Evolutionary conservation across 2,888 invertebrate species (phyloP).

Genomic region (Pegoplata infirma): DNA sequence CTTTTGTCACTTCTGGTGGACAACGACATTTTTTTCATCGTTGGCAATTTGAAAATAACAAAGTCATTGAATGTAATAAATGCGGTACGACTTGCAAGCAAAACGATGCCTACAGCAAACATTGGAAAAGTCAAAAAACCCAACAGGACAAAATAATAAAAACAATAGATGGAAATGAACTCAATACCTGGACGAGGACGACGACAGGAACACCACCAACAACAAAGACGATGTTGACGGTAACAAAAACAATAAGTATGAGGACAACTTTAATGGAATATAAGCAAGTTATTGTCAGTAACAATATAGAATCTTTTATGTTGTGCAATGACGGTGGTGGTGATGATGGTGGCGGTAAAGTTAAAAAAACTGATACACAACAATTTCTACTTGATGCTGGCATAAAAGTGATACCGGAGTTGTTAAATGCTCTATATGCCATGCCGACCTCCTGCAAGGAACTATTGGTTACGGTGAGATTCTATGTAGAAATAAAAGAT

Average conservation of each 20-base stretch:
- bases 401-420: slow-evolving; percentile 65
- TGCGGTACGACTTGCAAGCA: slow-evolving; percentile 41
- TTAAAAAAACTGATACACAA: slow-evolving; percentile 50
- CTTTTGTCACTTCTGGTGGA: slow-evolving; percentile 41
- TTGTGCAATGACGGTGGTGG: no score
- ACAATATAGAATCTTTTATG: slow-evolving; percentile 66
- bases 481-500: slow-evolving; percentile 65
- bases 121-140: slow-evolving; percentile 17
- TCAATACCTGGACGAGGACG: slow-evolving; percentile 13
- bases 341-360: no score
- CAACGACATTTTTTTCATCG: slow-evolving; percentile 42
- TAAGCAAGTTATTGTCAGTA: slow-evolving; percentile 61
- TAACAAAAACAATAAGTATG: no score
- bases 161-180: slow-evolving; percentile 28
- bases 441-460: slow-evolving; percentile 35
- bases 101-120: slow-evolving; percentile 45
- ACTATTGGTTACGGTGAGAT: slow-evolving; percentile 64
- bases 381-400: slow-evolving; percentile 66
- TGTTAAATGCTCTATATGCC: slow-evolving; percentile 64
- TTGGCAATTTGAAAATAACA: slow-evolving; percentile 42
- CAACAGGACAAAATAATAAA: slow-evolving; percentile 22
- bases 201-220: no score
- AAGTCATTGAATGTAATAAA: slow-evolving; percentile 52
- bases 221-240: no score
- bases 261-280: slow-evolving; percentile 45